Evolutionary conservation across 2,888 invertebrate genomes (phyloP).

Genomic region (Dolichopus griseipennis): DNA sequence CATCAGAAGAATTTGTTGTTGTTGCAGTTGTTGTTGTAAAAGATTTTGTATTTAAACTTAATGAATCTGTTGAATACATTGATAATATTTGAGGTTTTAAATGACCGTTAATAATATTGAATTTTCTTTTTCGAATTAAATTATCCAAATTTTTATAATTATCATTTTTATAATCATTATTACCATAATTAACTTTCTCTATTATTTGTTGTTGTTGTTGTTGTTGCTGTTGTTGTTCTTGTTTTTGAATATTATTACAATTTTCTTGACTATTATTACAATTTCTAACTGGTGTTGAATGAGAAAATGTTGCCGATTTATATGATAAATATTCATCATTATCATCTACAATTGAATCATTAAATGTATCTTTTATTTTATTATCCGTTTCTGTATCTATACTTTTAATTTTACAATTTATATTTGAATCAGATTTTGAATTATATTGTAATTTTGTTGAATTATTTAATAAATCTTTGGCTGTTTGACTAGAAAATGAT

Average conservation of each 20-base stretch:
- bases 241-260: neutral
- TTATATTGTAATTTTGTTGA: slow-evolving; percentile 11
- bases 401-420: slow-evolving; percentile 7
- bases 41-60: neutral
- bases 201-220: neutral
- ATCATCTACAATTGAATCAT: neutral
- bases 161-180: neutral
- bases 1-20: neutral
- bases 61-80: neutral
- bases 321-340: neutral
- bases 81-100: neutral
- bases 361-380: neutral
- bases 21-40: no score
- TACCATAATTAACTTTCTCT: neutral
- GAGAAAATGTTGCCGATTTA: neutral
- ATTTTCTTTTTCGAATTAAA: neutral
- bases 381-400: neutral
- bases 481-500: slow-evolving; percentile 27
- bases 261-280: neutral
- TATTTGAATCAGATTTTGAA: slow-evolving; percentile 19
- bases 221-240: neutral
- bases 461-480: slow-evolving; percentile 19
- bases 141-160: neutral
- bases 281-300: neutral
- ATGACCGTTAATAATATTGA: neutral